A percentile compares a stretch with the other conserved stretches of the same genome.
phyloP scores from a whole-genome alignment of 2,797 vertebrate species.

The Remorina albescens region DNA sequence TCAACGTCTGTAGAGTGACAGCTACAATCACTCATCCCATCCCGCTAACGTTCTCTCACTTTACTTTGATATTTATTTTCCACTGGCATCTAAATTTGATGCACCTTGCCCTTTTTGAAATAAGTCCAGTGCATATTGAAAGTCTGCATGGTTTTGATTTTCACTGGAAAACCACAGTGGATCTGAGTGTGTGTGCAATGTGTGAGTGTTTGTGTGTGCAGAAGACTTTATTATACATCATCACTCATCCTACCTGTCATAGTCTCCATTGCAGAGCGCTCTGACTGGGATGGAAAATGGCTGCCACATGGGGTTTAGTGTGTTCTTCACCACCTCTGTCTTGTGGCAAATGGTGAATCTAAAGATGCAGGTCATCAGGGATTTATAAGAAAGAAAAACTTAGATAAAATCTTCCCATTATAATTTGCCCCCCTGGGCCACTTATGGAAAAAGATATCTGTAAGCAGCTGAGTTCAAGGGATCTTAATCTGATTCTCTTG shows the following conservation, averaged over 20 bases:
- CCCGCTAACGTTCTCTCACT: slow-evolving; percentile 14
- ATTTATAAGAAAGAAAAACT: slow-evolving; percentile 34
- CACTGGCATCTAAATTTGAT: slow-evolving; percentile 54
- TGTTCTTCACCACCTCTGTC: slow-evolving; percentile 94
- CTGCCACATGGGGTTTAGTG: slow-evolving; percentile 93
- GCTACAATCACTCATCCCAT: slow-evolving; percentile 24
- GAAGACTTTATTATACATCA: slow-evolving; percentile 12
- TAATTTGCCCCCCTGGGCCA: slow-evolving; percentile 5
- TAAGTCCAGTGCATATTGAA: slow-evolving; percentile 39
- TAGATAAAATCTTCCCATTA: slow-evolving; percentile 4
- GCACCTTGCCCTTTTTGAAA: slow-evolving; percentile 30
- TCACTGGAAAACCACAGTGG: slow-evolving; percentile 14
- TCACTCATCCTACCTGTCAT: slow-evolving; percentile 87
- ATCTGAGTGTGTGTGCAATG: not conserved
- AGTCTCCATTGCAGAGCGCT: slow-evolving; percentile 94
- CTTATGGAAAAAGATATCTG: slow-evolving; percentile 1
- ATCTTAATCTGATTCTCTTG: slow-evolving; percentile 31
- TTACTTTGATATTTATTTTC: slow-evolving; percentile 35
- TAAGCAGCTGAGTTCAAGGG: slow-evolving; percentile 30
- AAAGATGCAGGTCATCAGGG: slow-evolving; percentile 37
- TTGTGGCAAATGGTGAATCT: slow-evolving; percentile 99
- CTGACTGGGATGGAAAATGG: slow-evolving; percentile 93
- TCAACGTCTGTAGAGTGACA: slow-evolving; percentile 46
- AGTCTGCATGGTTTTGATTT: slow-evolving; percentile 38
- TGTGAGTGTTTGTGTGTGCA: slow-evolving; percentile 11